Evolutionary conservation across 2,888 invertebrate genomes (phyloP).

Genomic region (Eilema sororculum): DNA sequence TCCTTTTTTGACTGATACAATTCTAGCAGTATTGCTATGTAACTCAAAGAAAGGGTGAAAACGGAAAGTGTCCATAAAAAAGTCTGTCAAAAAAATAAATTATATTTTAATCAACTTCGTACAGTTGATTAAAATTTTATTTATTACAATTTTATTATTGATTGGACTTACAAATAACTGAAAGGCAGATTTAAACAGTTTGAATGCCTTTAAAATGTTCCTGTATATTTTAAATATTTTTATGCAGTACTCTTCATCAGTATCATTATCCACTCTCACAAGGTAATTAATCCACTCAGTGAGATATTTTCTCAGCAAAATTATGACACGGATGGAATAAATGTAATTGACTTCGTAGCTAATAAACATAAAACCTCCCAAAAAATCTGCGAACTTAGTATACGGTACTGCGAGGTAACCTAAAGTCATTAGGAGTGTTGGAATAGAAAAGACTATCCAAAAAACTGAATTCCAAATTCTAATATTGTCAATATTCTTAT

Average conservation of each 20-base stretch:
- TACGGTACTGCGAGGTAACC: background rate
- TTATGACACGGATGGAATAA: conserved; percentile 9
- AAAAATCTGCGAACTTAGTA: background rate
- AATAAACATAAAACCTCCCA: background rate
- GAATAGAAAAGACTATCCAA: background rate
- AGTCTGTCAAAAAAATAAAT: background rate
- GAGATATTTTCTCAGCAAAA: conserved; percentile 2
- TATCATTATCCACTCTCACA: background rate
- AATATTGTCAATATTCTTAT: background rate
- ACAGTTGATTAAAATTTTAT: no score
- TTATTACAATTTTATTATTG: background rate
- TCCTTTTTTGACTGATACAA: background rate
- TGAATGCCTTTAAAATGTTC: background rate
- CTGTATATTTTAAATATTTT: background rate
- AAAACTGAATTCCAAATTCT: background rate
- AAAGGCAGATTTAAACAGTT: background rate
- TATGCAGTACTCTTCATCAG: background rate
- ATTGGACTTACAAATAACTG: background rate
- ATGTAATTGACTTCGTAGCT: background rate
- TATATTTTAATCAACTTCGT: background rate
- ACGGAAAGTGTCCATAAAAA: background rate
- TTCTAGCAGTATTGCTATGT: background rate
- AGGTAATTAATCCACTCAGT: background rate
- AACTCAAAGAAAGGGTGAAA: background rate
- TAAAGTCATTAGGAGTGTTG: background rate